Evolutionary conservation across 1,140 invertebrate genomes (phyloP), one percentile per base, ranked within the genome.

Genomic region (Sweltsa coloradensis): DNA sequence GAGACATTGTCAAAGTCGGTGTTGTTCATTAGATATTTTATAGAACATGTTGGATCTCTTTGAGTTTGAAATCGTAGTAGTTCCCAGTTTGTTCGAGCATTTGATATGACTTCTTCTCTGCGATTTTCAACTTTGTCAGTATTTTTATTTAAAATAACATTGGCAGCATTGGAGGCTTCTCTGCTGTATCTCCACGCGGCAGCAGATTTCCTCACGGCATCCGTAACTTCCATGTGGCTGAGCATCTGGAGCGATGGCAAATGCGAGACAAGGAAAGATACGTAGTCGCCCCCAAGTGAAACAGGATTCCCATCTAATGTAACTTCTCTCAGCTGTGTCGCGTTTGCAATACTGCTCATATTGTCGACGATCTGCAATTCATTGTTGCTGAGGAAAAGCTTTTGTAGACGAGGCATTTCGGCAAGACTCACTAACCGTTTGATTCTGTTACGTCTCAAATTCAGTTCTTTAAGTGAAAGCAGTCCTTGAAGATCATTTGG

Each of bases 231-330:
- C 76, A 86, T 81, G 41, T 75, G 74, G 52, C 81, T 85, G 22
- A 87, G 63, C 25, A 75, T 67, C 49, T 75, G 64, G 43, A 89
- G 65, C 58, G 76, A 76, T 22, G 83, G 81, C 36, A 89, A 59
- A 63, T 85, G 82, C 0, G 83, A 83, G 0, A 89, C 82, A 26
- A 89, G 57, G 60, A 86, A 89, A 2, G 82, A 79, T 3, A 82
- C 73, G 54, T 81, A 87, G 52, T 87, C 83, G 0, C 79, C 77
- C 7, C 72, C 76, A 31, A 81, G 57, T 22, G 77, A 78, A 2
- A 92, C 73, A 0, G 88, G 87, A 69, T 93, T 93, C 19, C 85
- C 84, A 62, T 93, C 88, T 34, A 93, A 76, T 7, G 85, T 81
- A 29, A 93, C 74, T 68, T 91, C 89, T 37, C 75, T 74, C 4